phyloP scores from a whole-genome alignment of 2,113 vertebrate genomes.

The Calidris pygmaea region DNA sequence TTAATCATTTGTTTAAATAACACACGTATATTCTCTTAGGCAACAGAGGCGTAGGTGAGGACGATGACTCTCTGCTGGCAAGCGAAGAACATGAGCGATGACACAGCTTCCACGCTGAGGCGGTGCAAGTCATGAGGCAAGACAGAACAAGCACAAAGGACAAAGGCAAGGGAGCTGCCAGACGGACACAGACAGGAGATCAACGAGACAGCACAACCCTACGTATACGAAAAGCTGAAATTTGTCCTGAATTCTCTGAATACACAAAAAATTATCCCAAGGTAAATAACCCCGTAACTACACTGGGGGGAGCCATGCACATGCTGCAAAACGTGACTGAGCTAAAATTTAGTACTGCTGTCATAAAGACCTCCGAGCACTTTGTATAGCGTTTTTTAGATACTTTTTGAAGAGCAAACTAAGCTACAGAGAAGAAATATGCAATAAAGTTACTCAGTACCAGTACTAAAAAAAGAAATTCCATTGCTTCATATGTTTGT shows the following conservation, averaged over 20 bases:
- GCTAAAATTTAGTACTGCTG: not conserved
- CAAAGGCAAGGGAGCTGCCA: not conserved
- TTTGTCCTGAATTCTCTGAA: not conserved
- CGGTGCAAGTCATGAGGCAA: not conserved
- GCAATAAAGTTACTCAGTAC: not conserved
- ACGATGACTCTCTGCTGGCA: not conserved
- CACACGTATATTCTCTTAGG: not conserved
- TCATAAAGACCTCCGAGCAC: not conserved
- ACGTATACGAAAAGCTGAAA: fast-evolving
- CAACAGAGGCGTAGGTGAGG: not conserved
- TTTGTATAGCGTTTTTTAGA: not conserved
- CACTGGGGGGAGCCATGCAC: not conserved
- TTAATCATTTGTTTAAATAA: not conserved
- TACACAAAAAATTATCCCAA: not conserved
- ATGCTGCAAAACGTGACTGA: not conserved
- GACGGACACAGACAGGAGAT: not conserved
- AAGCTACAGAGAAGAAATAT: not conserved
- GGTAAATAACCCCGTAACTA: not conserved
- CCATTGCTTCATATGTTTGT: not conserved
- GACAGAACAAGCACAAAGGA: not conserved
- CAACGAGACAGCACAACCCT: not conserved
- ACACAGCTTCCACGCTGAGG: not conserved
- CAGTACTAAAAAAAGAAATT: not conserved
- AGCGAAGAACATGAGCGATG: not conserved
- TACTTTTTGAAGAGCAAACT: not conserved